Evolutionary conservation across 1,140 invertebrate species (phyloP).

Genomic region (Phymorhynchus buccinoides): DNA sequence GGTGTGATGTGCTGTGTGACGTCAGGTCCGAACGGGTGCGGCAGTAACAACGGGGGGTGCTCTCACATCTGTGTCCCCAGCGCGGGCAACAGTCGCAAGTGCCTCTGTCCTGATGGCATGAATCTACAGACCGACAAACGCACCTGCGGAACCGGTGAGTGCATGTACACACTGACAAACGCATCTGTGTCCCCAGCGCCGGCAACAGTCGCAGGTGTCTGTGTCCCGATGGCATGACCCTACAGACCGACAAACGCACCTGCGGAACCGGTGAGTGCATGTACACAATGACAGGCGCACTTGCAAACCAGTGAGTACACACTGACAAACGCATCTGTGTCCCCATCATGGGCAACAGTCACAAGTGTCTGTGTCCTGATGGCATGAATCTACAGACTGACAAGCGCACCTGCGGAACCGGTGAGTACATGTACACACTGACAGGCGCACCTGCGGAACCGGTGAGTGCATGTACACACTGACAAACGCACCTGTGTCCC

Average conservation of each 20-base stretch:
- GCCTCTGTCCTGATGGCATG: conserved; percentile 18
- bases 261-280: neutral
- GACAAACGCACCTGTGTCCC: too few species aligned
- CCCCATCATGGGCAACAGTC: neutral
- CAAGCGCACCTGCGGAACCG: neutral
- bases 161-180: too few species aligned
- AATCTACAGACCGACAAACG: neutral
- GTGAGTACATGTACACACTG: too few species aligned
- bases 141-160: neutral
- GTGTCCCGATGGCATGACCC: conserved; percentile 17
- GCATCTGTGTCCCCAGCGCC: neutral
- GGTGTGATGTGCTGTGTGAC: too few species aligned
- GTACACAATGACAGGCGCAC: too few species aligned
- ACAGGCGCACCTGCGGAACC: conserved; percentile 2
- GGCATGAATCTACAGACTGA: neutral
- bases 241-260: neutral
- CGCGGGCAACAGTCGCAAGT: neutral
- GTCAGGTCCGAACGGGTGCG: conserved; percentile 19
- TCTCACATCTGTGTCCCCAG: conserved; percentile 7
- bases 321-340: too few species aligned
- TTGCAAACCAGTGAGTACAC: too few species aligned
- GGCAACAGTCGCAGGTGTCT: neutral
- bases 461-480: neutral
- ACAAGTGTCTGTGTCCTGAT: conserved; percentile 21
- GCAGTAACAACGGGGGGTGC: conserved; percentile 10